phyloP scores from a whole-genome alignment of 2,797 vertebrate genomes.

The Hephaestus fuliginosus region DNA sequence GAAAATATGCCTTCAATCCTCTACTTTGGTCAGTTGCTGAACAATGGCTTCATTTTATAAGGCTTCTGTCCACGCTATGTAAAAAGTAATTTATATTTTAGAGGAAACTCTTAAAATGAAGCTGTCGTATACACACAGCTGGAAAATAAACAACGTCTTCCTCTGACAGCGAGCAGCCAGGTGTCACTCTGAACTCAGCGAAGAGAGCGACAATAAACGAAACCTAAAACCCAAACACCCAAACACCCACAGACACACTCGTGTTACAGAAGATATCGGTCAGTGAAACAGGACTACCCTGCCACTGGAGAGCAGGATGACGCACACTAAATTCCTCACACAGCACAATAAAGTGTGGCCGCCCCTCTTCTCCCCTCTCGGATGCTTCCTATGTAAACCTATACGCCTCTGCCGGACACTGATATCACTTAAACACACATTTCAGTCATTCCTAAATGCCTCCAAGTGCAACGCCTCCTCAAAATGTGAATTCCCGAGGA shows the following conservation, averaged over 20 bases:
- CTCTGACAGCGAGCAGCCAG: slow-evolving; percentile 37
- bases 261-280: slow-evolving; percentile 66
- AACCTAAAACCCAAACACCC: slow-evolving; percentile 54
- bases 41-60: slow-evolving; percentile 36
- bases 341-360: slow-evolving; percentile 65
- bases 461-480: background rate
- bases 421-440: slow-evolving; percentile 29
- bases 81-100: slow-evolving; percentile 8
- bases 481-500: slow-evolving; percentile 12
- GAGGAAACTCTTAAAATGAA: slow-evolving; percentile 4
- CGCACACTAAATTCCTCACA: slow-evolving; percentile 78
- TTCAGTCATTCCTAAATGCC: slow-evolving; percentile 2
- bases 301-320: slow-evolving; percentile 72
- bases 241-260: slow-evolving; percentile 47
- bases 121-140: background rate
- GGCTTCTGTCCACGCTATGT: background rate
- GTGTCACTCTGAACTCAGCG: slow-evolving; percentile 34
- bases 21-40: background rate
- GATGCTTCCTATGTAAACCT: slow-evolving; percentile 66
- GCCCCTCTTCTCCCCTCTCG: slow-evolving; percentile 50
- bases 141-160: slow-evolving; percentile 40
- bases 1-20: slow-evolving; percentile 57
- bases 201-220: slow-evolving; percentile 64
- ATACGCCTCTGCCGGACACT: slow-evolving; percentile 43
- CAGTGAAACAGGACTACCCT: slow-evolving; percentile 73